Evolutionary conservation across 1,140 invertebrate species (phyloP), one percentile per base, ranked within the genome.

Genomic region (Plodia interpunctella): DNA sequence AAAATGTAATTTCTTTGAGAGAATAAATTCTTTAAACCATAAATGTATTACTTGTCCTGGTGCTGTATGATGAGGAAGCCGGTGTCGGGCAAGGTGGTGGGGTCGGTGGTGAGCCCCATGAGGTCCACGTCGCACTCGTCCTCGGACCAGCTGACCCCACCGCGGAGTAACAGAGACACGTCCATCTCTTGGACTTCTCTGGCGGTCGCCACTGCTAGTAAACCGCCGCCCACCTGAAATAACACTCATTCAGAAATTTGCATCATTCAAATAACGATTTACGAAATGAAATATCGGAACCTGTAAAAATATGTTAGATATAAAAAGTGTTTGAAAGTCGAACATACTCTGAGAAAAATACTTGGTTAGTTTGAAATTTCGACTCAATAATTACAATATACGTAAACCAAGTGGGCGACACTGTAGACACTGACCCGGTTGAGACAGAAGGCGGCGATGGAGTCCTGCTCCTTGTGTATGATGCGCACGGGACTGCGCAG

Each of bases 401-500:
- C n/a, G n/a, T n/a, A n/a, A n/a, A n/a, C n/a, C n/a, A n/a, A n/a
- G n/a, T n/a, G n/a, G n/a, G n/a, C n/a, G n/a, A n/a, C n/a, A n/a
- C n/a, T n/a, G n/a, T n/a, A 44, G 10, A 1, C 1, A 44, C 51
- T 44, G 19, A 87, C 84, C 77, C 79, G 72, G 28, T 98, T 99
- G 49, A 99, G 91, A 78, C 97, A 98, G 91, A 99, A 99, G 30
- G 98, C 96, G 66, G 97, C 95, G 64, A 99, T 99, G 59, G 97
- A 97, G 87, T 99, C 98, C 91, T 99, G 98, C 83, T 99, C 98
- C 90, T 99, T 99, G 83, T 99, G 98, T 63, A 99, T 98, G 64
- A 99, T 97, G 60, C 98, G 93, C 59, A 99, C 96, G 44, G 97
- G 95, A 73, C 96, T 96, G 51, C 93, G 92, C 63, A 94, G 81